Evolutionary conservation across 2,888 invertebrate genomes (phyloP), one percentile per base, ranked within the genome.

Genomic region (Phymatocera aterrima): DNA sequence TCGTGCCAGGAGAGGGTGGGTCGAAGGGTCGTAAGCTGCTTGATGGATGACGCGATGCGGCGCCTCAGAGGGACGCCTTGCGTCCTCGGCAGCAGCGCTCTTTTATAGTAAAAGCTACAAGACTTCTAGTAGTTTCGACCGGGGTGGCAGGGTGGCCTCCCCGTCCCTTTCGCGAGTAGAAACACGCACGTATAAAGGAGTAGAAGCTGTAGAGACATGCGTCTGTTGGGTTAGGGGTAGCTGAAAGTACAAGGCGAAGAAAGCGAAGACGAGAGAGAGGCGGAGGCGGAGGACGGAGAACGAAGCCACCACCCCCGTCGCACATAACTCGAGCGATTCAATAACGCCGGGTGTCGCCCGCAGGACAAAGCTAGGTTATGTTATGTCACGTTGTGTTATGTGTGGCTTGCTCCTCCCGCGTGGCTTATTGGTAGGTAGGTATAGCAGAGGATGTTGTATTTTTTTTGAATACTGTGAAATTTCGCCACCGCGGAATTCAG

Each of bases 41-140:
- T 84, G 84, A 85, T 85, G 81, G 83, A 85, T 83, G 85, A 84
- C 81, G 83, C 81, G 70, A 80, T 28, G 82, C 83, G 84, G 85
- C 84, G 84, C 84, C 84, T 85, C 77, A 54, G 77, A 84, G 84
- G 84, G 84, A 83, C 84, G 83, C 81, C 82, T 81, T 78, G 81
- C 82, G 81, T 84, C 84, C 83, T 85, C 83, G 82, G n/a, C n/a
- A n/a, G n/a, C 83, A 57, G 64, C 64, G 10, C 46, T 46, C 28
- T 37, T 28, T 51, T 2, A n/a, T 21, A 48, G 34, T 34, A 51
- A 51, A 34, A 15, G 48, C 40, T 10, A 34, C 51, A 51, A 21
- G 48, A 48, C 12, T 48, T 15, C 8, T 21, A 8, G 48, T n/a
- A n/a, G n/a, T n/a, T n/a, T 34, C 51, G 48, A 34, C 12, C 43